These are phyloP conservation scores for Eubasilissa regina DNA, from an alignment of 1,140 invertebrate species.

Conservation along the genomic window DNA sequence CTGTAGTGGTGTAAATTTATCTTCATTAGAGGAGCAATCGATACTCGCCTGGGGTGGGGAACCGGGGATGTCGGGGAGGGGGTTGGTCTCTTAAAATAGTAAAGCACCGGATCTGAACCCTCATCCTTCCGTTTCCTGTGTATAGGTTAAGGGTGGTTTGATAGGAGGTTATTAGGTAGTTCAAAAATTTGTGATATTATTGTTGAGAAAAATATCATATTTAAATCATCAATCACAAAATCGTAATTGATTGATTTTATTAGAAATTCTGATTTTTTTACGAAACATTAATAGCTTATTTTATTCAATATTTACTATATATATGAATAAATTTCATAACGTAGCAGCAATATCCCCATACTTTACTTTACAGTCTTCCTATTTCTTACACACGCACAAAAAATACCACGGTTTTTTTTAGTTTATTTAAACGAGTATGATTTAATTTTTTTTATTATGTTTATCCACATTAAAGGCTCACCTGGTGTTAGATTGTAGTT, in stretches of 20 bases:
- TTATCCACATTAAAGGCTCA: too few relatives aligned
- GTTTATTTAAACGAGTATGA: too few relatives aligned
- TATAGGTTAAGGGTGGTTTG: background rate
- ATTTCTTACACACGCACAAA: too few relatives aligned
- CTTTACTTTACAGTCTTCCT: too few relatives aligned
- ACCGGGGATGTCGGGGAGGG: background rate
- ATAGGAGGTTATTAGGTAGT: background rate
- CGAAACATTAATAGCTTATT: too few relatives aligned
- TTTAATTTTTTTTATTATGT: too few relatives aligned
- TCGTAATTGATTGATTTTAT: background rate
- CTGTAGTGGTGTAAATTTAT: constrained; percentile 22
- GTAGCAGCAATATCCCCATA: too few relatives aligned
- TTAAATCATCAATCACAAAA: background rate
- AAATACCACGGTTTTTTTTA: too few relatives aligned
- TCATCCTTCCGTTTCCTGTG: constrained; percentile 14
- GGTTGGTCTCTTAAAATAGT: constrained; percentile 19
- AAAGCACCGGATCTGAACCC: constrained; percentile 18
- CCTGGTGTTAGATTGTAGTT: too few relatives aligned
- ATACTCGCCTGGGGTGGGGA: constrained; percentile 1
- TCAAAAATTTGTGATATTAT: background rate
- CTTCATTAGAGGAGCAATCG: constrained; percentile 33
- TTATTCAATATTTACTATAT: too few relatives aligned
- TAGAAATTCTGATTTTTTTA: too few relatives aligned
- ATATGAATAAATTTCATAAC: too few relatives aligned
- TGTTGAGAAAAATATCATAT: background rate